Conservation (phyloP, 2,888 invertebrate genomes). For the Acanthosepion pharaonis region DNA sequence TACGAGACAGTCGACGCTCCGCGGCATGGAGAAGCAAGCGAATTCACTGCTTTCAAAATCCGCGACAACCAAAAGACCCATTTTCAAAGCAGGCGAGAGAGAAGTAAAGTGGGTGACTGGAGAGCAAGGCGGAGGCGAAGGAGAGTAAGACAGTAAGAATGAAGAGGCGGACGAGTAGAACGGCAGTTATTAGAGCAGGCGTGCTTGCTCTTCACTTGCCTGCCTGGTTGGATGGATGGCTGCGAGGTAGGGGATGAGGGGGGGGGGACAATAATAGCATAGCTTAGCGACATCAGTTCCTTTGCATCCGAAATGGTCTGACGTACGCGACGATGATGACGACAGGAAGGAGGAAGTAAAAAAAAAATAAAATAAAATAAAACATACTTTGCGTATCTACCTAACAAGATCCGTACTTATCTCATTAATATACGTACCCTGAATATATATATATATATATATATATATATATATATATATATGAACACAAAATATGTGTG, state of each 20-base stretch:
- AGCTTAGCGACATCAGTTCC: not conserved
- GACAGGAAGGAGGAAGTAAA: slow-evolving; percentile 21
- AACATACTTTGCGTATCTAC: not conserved
- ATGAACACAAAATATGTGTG: no score
- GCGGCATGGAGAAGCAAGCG: not conserved
- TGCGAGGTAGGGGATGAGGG: not conserved
- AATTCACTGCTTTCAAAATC: not conserved
- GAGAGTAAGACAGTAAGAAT: slow-evolving; percentile 20
- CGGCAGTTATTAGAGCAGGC: slow-evolving; percentile 20
- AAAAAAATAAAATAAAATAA: not conserved
- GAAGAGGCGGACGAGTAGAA: not conserved
- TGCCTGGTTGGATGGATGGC: not conserved
- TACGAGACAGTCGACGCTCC: not conserved
- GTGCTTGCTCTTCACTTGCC: slow-evolving; percentile 33
- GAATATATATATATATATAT: not conserved
- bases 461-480: not conserved
- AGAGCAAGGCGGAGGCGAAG: not conserved
- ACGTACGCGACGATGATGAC: not conserved
- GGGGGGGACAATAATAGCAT: not conserved
- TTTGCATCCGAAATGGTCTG: not conserved
- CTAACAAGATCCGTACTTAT: not conserved
- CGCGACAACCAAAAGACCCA: slow-evolving; percentile 17
- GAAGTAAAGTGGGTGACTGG: not conserved
- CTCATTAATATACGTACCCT: not conserved
- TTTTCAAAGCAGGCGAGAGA: slow-evolving; percentile 3